Percentiles rank a stretch among this genome's conserved stretches.
phyloP scores from a whole-genome alignment of 2,888 invertebrate species.

The Amblyteles armatorius region DNA sequence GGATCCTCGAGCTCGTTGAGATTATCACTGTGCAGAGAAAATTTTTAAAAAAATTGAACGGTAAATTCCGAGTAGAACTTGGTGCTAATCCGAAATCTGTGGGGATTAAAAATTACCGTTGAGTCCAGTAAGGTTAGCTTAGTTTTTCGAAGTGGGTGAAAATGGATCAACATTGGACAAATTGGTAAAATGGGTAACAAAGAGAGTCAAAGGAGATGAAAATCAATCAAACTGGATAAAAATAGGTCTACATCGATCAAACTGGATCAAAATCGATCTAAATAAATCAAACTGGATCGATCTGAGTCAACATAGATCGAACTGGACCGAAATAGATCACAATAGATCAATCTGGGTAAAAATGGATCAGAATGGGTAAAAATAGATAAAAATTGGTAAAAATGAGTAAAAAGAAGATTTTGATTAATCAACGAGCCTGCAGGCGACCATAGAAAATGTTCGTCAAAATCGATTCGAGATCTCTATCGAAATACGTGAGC shows the following conservation, averaged over 20 bases:
- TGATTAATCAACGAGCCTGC: background rate
- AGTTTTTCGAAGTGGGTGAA: background rate
- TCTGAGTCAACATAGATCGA: too few relatives aligned
- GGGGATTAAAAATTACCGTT: background rate
- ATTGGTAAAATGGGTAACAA: too few relatives aligned
- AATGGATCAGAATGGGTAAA: too few relatives aligned
- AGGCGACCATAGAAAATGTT: background rate
- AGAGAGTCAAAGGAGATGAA: too few relatives aligned
- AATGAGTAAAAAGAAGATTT: background rate
- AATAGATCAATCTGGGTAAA: too few relatives aligned
- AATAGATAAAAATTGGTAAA: too few relatives aligned
- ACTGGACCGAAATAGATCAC: too few relatives aligned
- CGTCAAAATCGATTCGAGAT: background rate
- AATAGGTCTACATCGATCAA: too few relatives aligned
- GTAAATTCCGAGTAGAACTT: background rate
- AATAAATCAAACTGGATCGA: too few relatives aligned
- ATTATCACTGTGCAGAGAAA: background rate
- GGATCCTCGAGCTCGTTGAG: background rate
- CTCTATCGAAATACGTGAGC: background rate
- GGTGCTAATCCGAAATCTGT: background rate
- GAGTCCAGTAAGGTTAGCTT: background rate
- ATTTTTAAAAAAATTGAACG: background rate
- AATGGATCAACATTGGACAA: too few relatives aligned
- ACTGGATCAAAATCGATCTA: too few relatives aligned
- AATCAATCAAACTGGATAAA: too few relatives aligned